Evolutionary conservation across 2,113 vertebrate genomes (phyloP), one percentile per base, ranked within the genome.

Genomic region (Sinosuthora webbiana): DNA sequence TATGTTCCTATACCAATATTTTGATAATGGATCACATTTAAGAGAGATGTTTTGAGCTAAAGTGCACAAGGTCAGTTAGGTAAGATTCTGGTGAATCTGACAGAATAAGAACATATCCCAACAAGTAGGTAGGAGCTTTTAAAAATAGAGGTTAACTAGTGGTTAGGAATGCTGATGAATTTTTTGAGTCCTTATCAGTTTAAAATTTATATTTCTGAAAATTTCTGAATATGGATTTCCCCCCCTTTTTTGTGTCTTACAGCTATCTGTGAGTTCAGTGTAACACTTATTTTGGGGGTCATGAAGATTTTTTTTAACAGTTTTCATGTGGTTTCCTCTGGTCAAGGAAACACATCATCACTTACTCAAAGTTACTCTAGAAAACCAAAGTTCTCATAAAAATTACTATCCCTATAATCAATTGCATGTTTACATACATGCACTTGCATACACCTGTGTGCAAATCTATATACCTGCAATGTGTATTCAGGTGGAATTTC

Each of bases 231-330:
- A 50, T 4, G 11, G 7, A 11, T 35, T 14, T 24, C 18, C 14
- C 10, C 3, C 8, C 5, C 4, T 5, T 33, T 64, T 56, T 12
- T 42, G 1, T 6, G 7, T 28, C 7, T 28, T 39, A 31, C 3
- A 71, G 23, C 8, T 59, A 6, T 31, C 17, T 50, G 9, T 78
- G 28, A 83, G 9, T 10, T 21, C 6, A 45, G 6, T 53, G 28
- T 28, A 64, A 57, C 6, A 85, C 2, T 42, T 45, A 33, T 55
- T 64, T 25, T 22, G 10, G 9, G 9, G 3, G 2, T 24, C 19
- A 28, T 42, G 10, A 42, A 63, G 24, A 53, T 25, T 45, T 73
- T 59, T 59, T 77, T 65, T n/a, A 70, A 49, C 7, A 55, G 1
- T 47, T 88, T 77, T 67, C 27, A 33, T 44, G 30, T 16, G 37